A percentile compares a stretch with the other conserved stretches of the same genome.
Evolutionary conservation across 2,113 vertebrate species (phyloP).

Genomic region (Oriolus oriolus): DNA sequence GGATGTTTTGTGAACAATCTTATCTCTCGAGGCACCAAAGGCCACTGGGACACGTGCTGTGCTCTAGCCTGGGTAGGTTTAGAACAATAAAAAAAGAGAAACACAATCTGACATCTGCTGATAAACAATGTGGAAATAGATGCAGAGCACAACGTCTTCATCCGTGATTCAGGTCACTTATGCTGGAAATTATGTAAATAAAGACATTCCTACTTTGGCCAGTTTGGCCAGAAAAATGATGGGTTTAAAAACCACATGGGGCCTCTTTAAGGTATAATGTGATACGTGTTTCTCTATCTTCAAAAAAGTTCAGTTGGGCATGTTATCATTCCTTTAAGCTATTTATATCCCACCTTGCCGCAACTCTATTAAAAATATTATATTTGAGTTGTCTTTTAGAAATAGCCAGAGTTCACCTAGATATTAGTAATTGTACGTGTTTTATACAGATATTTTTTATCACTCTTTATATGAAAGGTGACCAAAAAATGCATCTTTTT

Average conservation of each 20-base stretch:
- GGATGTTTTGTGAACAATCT: background rate
- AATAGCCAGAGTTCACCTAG: background rate
- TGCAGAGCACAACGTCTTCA: background rate
- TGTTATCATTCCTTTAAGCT: background rate
- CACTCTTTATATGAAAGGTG: background rate
- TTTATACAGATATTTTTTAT: background rate
- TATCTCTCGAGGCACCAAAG: background rate
- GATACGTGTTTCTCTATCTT: background rate
- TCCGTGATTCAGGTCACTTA: background rate
- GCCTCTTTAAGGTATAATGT: background rate
- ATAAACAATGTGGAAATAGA: background rate
- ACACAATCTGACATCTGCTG: background rate
- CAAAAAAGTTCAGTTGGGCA: background rate
- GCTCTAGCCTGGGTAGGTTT: background rate
- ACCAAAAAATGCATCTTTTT: background rate
- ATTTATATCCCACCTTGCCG: background rate
- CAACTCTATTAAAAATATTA: background rate
- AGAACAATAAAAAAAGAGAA: background rate
- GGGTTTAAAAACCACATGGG: background rate
- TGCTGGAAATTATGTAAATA: background rate
- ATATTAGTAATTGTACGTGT: background rate
- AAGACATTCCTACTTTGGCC: background rate
- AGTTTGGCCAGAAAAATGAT: background rate
- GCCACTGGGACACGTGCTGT: background rate
- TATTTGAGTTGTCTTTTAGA: background rate